Evolutionary conservation across 37 sponge, comb jelly and placozoan species (phyloP).

Genomic region (Beroe ovata): DNA sequence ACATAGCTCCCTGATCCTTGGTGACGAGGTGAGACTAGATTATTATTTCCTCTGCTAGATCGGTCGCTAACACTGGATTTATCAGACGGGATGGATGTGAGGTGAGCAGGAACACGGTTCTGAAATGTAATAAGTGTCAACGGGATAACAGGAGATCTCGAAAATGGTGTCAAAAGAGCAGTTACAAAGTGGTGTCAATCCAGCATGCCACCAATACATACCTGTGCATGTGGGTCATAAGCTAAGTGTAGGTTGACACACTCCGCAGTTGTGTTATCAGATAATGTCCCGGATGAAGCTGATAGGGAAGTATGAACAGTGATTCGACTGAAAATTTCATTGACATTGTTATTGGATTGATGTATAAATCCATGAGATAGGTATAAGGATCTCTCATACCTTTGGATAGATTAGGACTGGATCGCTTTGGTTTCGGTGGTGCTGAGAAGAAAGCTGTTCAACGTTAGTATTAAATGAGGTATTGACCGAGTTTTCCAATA

Average conservation of each 20-base stretch:
- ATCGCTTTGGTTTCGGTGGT: slow-evolving; percentile 26
- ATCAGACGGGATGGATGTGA: not conserved
- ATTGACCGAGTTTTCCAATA: too few species aligned
- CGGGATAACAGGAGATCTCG: too few species aligned
- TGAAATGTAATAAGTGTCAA: too few species aligned
- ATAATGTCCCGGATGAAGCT: not conserved
- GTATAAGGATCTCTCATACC: not conserved
- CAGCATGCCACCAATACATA: too few species aligned
- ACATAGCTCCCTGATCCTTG: too few species aligned
- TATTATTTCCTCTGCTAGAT: too few species aligned
- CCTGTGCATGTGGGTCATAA: not conserved
- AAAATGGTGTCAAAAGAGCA: too few species aligned
- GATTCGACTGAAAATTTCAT: not conserved
- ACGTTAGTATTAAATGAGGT: slow-evolving; percentile 27
- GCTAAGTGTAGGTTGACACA: not conserved
- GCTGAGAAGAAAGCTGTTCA: slow-evolving; percentile 61
- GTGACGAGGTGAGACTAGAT: too few species aligned
- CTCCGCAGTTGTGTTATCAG: not conserved
- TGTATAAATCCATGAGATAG: not conserved
- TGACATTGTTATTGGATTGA: not conserved
- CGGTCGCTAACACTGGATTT: too few species aligned
- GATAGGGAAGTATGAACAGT: too few species aligned
- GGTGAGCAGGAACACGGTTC: not conserved
- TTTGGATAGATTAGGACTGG: slow-evolving; percentile 21
- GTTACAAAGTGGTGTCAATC: too few species aligned